Evolutionary conservation across 2,113 vertebrate species (phyloP).

Genomic region (Varanus salvator): DNA sequence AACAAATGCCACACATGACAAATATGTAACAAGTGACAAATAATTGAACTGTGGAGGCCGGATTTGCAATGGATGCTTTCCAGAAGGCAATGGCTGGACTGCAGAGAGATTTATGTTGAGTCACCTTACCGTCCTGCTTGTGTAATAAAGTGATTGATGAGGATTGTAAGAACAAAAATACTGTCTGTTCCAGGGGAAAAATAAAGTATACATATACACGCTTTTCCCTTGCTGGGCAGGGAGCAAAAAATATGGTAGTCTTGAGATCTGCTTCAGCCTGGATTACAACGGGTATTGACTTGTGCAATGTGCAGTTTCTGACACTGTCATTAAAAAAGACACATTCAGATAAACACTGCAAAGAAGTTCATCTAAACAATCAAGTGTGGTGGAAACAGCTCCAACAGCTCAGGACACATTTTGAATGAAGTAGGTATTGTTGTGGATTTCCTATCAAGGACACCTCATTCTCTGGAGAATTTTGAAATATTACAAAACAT

Average conservation of each 20-base stretch:
- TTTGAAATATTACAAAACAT: neutral
- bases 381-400: neutral
- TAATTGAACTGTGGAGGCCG: neutral
- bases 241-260: neutral
- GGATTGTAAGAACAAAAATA: neutral
- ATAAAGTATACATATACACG: neutral
- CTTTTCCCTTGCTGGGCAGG: neutral
- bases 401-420: neutral
- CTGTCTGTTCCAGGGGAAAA: neutral
- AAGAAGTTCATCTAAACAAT: neutral
- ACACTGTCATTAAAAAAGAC: constrained; percentile 25
- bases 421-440: neutral
- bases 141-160: constrained; percentile 19
- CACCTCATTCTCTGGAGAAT: neutral
- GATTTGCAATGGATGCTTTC: neutral
- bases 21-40: neutral
- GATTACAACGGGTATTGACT: constrained; percentile 12
- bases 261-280: constrained; percentile 18
- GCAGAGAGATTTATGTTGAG: neutral
- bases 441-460: neutral
- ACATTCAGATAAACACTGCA: constrained; percentile 26
- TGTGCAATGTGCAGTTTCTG: neutral
- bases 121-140: neutral
- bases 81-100: neutral
- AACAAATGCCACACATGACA: neutral